Base-by-base conservation (phyloP, 2,797 vertebrate genomes). In the Poeciliopsis presidionis region DNA sequence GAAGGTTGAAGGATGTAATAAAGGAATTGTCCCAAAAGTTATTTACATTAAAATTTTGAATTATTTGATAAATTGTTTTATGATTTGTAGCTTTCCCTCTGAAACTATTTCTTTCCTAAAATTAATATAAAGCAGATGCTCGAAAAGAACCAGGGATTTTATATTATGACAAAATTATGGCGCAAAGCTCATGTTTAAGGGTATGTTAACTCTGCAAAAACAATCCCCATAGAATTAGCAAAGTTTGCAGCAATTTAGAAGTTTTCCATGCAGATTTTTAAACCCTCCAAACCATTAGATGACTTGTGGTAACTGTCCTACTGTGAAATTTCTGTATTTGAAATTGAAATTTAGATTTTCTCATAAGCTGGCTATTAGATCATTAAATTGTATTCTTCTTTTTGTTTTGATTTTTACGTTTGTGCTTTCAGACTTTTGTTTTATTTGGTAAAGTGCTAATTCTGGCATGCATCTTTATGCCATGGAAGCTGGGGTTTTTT, bases 61-160 rank as follows among this genome's bases (percentile, higher is more conserved):
- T 30, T 3, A 36, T 16, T 8, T 36, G 7, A 7, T 63, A 36
- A 63, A 36, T 36, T 63, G 30, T 72, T 79, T 83, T 59, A 3
- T 83, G 76, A 86, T 73, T 72, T 22, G 59, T 18, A 25, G 16
- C 4, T 61, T 80, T 73, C 13, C 11, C 20, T 13, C n/a, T 49
- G 13, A 36, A 81, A 73, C 73, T 63, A 78, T 57, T 76, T 33
- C 57, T 33, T 14, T 4, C 70, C 83, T 67, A 57, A 63, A 79
- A 51, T 4, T 51, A 80, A 85, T 84, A 57, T 72, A 79, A 77
- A 84, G 71, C 86, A 89, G 87, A 89, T 80, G 71, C 41, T 75
- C 47, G 41, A 74, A 65, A 36, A 36, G 8, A 65, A 65, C 18
- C 11, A 33, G 1, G 8, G 36, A 39, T 25, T 25, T 25, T 65